Evolutionary conservation across 2,113 vertebrate species (phyloP).

Genomic region (Noturus placidus): DNA sequence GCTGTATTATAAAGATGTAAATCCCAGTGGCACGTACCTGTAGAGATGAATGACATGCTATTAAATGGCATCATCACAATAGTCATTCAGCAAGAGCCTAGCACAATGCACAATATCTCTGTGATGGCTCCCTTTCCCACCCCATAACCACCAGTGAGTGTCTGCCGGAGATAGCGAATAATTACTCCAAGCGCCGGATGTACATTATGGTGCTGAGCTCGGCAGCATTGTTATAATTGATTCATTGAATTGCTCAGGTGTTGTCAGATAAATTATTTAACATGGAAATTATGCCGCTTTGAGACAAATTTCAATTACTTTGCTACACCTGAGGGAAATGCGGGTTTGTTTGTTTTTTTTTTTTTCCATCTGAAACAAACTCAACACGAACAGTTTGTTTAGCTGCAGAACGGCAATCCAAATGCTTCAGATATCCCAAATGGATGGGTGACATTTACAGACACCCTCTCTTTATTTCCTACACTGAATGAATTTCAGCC

Average conservation of each 20-base stretch:
- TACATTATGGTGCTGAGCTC: conserved; percentile 40
- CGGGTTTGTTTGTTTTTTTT: background rate
- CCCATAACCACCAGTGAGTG: conserved; percentile 34
- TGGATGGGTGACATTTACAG: conserved; percentile 41
- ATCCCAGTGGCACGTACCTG: conserved; percentile 38
- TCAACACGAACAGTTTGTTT: conserved; percentile 38
- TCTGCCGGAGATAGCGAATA: conserved; percentile 51
- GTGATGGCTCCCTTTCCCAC: conserved; percentile 37
- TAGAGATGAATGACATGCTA: conserved; percentile 27
- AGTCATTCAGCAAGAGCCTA: conserved; percentile 32
- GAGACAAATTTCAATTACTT: conserved; percentile 53
- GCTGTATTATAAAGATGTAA: conserved; percentile 25
- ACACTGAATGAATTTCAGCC: conserved; percentile 17
- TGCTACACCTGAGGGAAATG: conserved; percentile 28
- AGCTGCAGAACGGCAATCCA: conserved; percentile 41
- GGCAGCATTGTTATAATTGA: conserved; percentile 46
- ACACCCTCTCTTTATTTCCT: conserved; percentile 30
- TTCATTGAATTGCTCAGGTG: conserved; percentile 51
- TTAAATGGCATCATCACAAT: conserved; percentile 40
- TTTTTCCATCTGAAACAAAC: conserved; percentile 35
- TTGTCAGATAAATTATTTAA: conserved; percentile 55
- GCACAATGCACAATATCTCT: conserved; percentile 47
- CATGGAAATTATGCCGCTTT: conserved; percentile 53
- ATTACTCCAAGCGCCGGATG: conserved; percentile 42
- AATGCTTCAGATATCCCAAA: conserved; percentile 39